phyloP scores from a whole-genome alignment of 2,888 invertebrate genomes.

The Iselma pallidipennis region DNA sequence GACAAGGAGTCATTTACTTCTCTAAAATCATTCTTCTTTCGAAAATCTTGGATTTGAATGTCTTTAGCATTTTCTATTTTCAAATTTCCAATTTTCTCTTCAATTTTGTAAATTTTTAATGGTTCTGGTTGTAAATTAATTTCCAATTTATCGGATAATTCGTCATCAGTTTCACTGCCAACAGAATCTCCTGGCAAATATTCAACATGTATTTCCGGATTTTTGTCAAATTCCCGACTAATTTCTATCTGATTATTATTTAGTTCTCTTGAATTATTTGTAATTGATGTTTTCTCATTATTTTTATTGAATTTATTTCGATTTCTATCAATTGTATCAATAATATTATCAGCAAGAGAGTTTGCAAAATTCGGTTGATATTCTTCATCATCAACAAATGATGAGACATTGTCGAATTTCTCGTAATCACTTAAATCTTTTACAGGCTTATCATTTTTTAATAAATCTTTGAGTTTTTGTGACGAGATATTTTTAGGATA shows the following conservation, averaged over 20 bases:
- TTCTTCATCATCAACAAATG: conserved; percentile 1
- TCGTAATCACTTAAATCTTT: neutral
- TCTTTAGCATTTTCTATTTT: neutral
- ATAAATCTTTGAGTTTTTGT: conserved; percentile 30
- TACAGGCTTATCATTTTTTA: conserved; percentile 18
- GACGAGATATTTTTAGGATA: conserved; percentile 37
- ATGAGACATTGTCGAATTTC: conserved; percentile 4
- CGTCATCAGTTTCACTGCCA: neutral
- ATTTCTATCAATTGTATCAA: conserved; percentile 42
- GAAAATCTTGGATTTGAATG: no score
- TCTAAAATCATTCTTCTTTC: no score
- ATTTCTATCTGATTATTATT: neutral
- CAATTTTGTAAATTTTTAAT: neutral
- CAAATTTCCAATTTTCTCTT: neutral
- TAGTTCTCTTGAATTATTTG: neutral
- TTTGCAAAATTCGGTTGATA: conserved; percentile 35
- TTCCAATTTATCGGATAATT: neutral
- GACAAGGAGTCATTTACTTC: no score
- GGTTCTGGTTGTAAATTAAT: neutral
- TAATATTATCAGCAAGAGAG: conserved; percentile 43
- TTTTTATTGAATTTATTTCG: conserved; percentile 25
- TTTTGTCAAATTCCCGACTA: neutral
- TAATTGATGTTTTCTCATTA: conserved; percentile 7
- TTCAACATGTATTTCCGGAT: neutral
- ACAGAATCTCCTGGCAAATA: neutral